Evolutionary conservation across 2,888 invertebrate species (phyloP), one percentile per base, ranked within the genome.

Genomic region (Apoderus coryli): DNA sequence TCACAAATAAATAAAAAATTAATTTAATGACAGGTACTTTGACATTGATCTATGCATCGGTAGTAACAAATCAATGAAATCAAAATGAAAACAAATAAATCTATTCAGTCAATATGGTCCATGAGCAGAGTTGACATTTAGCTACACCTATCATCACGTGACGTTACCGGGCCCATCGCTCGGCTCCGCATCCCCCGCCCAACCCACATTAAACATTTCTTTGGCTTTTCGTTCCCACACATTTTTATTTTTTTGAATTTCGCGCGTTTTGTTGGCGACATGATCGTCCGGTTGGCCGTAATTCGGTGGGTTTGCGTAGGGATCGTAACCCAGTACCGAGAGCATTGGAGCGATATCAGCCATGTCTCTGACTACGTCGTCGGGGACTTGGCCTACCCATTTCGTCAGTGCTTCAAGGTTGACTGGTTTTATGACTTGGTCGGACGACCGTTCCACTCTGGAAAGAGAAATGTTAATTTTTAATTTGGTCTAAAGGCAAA

Each of bases 401-500:
- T 86, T 88, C 48, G 76, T 73, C 40, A 96, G 67, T 27, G 96
- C 96, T 61, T 95, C 95, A 52, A 88, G 66, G 65, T 98, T 96
- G 37, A 98, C 84, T 9, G 96, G 92, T 52, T 95, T 93, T 58
- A 96, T 89, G 48, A 98, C 93, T 69, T 96, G 96, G 67, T 96
- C 95, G 39, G 92, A 92, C 27, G 93, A 93, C 38, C 93, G 74
- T 64, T 96, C 95, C 56, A 90, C 88, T 62, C 92, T 93, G 66
- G 32, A 59, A 61, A 41, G 41, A 42, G 39, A 25, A 42, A 40
- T 35, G 23, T 14, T 29, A 22, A 19, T 19, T 19, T 7, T n/a
- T n/a, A n/a, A n/a, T n/a, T n/a, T n/a, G n/a, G n/a, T n/a, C n/a
- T n/a, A n/a, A n/a, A n/a, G n/a, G n/a, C n/a, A n/a, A n/a, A n/a